Evolutionary conservation across 2,888 invertebrate species (phyloP).

Genomic region (Lasius fuliginosus): DNA sequence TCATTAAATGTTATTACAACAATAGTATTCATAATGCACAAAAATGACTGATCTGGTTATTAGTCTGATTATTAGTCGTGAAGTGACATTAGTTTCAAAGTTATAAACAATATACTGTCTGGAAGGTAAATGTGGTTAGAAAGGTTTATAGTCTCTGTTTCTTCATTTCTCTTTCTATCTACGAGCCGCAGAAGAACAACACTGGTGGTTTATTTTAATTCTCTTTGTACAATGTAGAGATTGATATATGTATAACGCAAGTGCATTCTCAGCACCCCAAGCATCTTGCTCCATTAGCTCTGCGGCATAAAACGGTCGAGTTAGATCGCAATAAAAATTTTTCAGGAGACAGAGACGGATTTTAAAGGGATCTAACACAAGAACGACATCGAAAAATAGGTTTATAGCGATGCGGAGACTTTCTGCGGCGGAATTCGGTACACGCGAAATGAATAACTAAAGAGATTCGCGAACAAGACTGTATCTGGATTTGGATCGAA

Average conservation of each 20-base stretch:
- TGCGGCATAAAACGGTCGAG: neutral
- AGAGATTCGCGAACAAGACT: neutral
- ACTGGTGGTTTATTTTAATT: slow-evolving; percentile 25
- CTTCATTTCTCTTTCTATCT: slow-evolving; percentile 27
- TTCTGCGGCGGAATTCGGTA: neutral
- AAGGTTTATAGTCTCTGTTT: neutral
- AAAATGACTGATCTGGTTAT: neutral
- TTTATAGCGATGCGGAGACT: slow-evolving; percentile 1
- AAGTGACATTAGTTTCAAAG: slow-evolving; percentile 33
- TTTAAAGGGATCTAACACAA: neutral
- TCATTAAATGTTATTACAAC: too few relatives aligned
- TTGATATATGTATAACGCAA: slow-evolving; percentile 27
- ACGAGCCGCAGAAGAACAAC: slow-evolving; percentile 2
- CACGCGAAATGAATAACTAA: slow-evolving; percentile 3
- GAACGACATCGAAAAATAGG: neutral
- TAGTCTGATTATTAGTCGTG: neutral
- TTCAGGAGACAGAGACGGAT: neutral
- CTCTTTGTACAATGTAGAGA: neutral
- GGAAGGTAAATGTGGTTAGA: neutral
- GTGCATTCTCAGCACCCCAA: neutral
- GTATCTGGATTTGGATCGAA: neutral
- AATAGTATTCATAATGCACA: neutral
- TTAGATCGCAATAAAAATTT: neutral
- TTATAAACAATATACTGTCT: neutral
- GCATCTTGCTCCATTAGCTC: neutral